Conservation (phyloP, 2,888 invertebrate species). For the Habrosyne pyritoides region DNA sequence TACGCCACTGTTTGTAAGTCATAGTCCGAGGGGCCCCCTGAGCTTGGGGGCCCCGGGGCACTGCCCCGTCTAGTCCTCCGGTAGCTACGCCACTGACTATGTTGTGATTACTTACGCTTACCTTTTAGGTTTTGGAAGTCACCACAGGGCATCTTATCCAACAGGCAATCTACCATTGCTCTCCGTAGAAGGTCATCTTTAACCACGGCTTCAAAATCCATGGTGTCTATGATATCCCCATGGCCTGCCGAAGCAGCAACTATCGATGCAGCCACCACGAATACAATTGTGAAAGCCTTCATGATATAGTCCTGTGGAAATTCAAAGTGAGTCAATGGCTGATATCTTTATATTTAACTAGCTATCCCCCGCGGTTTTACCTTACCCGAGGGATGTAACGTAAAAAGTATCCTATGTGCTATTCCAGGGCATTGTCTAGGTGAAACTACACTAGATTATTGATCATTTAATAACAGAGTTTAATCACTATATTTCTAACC, state of each 20-base stretch:
- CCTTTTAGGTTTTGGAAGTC: not conserved
- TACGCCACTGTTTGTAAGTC: too few relatives aligned
- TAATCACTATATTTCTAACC: too few relatives aligned
- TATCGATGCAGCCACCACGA: not conserved
- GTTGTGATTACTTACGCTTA: not conserved
- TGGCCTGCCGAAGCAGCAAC: slow-evolving; percentile 10
- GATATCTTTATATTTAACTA: too few relatives aligned
- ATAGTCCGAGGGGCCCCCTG: too few relatives aligned
- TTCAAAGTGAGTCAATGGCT: not conserved
- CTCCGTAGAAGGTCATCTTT: slow-evolving; percentile 37
- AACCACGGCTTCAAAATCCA: slow-evolving; percentile 36
- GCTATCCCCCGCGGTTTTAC: too few relatives aligned
- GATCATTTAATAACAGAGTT: too few relatives aligned
- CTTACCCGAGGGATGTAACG: too few relatives aligned
- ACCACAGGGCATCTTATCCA: slow-evolving; percentile 27
- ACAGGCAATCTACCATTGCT: slow-evolving; percentile 40
- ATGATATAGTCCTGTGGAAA: not conserved
- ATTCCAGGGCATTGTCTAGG: too few relatives aligned
- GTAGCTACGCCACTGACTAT: not conserved
- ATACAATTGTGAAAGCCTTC: not conserved
- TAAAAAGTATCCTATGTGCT: too few relatives aligned
- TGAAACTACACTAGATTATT: too few relatives aligned
- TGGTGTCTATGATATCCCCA: slow-evolving; percentile 21
- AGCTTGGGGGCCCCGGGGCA: too few relatives aligned
- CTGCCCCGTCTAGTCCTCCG: too few relatives aligned